Conservation (phyloP, 2,888 invertebrate genomes). For the Pammene aurita region DNA sequence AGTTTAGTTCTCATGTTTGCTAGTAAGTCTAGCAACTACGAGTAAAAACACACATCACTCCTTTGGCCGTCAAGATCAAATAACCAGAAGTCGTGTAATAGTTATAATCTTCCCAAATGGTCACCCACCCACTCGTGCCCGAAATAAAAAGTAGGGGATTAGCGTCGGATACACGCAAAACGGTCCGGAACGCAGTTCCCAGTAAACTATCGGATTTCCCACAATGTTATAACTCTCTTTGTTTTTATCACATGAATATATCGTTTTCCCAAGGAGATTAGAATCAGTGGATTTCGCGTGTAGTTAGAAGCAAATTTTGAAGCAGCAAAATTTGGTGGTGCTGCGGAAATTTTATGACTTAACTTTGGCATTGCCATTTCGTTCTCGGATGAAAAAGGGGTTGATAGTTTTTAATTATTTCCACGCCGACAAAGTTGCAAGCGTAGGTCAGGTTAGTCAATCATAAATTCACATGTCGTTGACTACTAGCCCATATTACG, state of each 20-base stretch:
- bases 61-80: not conserved
- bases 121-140: constrained; percentile 3
- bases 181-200: not conserved
- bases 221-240: not conserved
- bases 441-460: too few relatives aligned
- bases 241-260: constrained; percentile 1
- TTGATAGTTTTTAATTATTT: too few relatives aligned
- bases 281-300: not conserved
- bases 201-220: constrained; percentile 15
- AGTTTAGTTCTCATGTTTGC: not conserved
- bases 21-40: not conserved
- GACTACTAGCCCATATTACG: too few relatives aligned
- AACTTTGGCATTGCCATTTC: too few relatives aligned
- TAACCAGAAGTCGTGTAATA: not conserved
- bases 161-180: constrained; percentile 16
- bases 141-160: constrained; percentile 11
- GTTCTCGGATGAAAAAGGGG: too few relatives aligned
- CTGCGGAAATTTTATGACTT: too few relatives aligned
- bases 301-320: too few relatives aligned
- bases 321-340: too few relatives aligned
- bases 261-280: too few relatives aligned
- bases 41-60: too few relatives aligned
- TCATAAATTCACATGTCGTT: too few relatives aligned
- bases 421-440: too few relatives aligned
- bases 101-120: not conserved